These are phyloP conservation scores for Drosophila meridiana DNA, from an alignment of 2,888 invertebrate genomes.

Conservation along the genomic window DNA sequence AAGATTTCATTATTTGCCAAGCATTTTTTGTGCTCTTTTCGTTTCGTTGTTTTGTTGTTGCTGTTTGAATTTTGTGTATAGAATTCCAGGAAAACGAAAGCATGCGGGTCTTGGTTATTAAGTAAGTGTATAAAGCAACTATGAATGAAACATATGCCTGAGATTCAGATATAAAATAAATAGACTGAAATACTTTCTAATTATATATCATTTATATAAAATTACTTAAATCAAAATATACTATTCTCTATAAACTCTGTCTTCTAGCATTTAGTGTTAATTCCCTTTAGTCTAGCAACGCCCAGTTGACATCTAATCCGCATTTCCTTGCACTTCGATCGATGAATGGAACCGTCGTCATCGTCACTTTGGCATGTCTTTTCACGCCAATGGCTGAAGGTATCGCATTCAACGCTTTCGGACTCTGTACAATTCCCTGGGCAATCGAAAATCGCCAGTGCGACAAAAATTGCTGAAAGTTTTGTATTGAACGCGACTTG, in stretches of 20 bases:
- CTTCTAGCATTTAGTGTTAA: neutral
- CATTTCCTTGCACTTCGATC: slow-evolving; percentile 14
- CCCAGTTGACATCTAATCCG: slow-evolving; percentile 23
- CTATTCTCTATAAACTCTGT: neutral
- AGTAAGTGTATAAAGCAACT: slow-evolving; percentile 11
- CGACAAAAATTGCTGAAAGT: slow-evolving; percentile 67
- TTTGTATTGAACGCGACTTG: slow-evolving; percentile 66
- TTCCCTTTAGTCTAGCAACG: neutral
- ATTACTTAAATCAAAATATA: neutral
- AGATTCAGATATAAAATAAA: neutral
- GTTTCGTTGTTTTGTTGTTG: slow-evolving; percentile 3
- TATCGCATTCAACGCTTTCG: slow-evolving; percentile 82
- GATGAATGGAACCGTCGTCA: slow-evolving; percentile 48
- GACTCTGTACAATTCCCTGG: slow-evolving; percentile 66
- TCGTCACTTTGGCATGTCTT: slow-evolving; percentile 73
- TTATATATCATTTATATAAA: neutral
- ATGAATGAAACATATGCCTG: slow-evolving; percentile 15
- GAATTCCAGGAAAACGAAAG: slow-evolving; percentile 49
- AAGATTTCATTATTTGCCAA: slow-evolving; percentile 71
- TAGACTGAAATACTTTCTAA: neutral
- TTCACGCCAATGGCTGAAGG: slow-evolving; percentile 76
- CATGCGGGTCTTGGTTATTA: slow-evolving; percentile 37
- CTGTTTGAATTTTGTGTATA: slow-evolving; percentile 41
- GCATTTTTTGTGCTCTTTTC: slow-evolving; percentile 31
- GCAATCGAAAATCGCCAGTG: slow-evolving; percentile 50